phyloP scores from a whole-genome alignment of 2,888 invertebrate species.

The Diplolepis rosae region DNA sequence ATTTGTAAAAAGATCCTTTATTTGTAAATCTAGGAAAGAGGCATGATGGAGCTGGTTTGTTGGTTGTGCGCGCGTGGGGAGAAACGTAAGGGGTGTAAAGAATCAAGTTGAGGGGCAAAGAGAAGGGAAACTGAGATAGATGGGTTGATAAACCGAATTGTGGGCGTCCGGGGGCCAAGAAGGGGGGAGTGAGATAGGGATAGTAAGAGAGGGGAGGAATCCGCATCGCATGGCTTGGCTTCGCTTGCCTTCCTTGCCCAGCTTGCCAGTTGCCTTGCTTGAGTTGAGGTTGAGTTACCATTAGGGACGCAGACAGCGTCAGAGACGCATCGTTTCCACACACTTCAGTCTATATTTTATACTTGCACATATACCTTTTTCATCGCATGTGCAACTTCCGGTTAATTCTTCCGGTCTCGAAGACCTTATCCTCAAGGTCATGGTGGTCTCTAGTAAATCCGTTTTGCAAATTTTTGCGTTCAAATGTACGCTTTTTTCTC shows the following conservation, averaged over 20 bases:
- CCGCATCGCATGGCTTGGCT: constrained; percentile 15
- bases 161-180: neutral
- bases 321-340: constrained; percentile 61
- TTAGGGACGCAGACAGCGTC: constrained; percentile 67
- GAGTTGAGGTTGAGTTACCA: constrained; percentile 52
- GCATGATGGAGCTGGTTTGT: neutral
- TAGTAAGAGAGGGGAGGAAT: constrained; percentile 5
- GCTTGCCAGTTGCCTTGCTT: too few relatives aligned
- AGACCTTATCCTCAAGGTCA: constrained; percentile 38
- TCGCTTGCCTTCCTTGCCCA: constrained; percentile 28
- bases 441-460: constrained; percentile 52
- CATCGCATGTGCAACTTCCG: neutral
- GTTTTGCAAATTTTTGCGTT: constrained; percentile 42
- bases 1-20: neutral
- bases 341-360: constrained; percentile 27
- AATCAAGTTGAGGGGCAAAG: neutral
- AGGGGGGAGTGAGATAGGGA: constrained; percentile 10
- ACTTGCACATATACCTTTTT: neutral
- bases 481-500: constrained; percentile 49
- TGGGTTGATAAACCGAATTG: constrained; percentile 21
- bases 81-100: constrained; percentile 1
- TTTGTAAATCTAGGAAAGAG: neutral
- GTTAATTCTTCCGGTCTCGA: constrained; percentile 25
- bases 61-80: neutral
- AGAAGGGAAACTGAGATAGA: constrained; percentile 25